Conservation (phyloP, 1,140 invertebrate species). For the Trichomalopsis sarcophagae region DNA sequence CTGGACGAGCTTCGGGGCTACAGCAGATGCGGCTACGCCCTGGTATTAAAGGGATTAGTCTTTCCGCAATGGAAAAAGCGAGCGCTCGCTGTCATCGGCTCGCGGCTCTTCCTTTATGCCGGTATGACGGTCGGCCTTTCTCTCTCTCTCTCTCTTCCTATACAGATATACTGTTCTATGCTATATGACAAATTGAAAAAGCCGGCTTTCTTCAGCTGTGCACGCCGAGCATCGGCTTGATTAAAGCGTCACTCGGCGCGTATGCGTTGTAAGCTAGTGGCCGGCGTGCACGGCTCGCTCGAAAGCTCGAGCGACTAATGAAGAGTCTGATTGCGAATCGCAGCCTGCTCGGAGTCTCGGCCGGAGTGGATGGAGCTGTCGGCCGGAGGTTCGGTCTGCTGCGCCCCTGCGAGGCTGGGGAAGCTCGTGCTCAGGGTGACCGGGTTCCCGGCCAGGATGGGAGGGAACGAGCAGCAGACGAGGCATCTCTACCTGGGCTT, state of each 20-base stretch:
- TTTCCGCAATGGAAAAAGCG: conserved; percentile 82
- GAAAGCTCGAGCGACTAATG: too few species aligned
- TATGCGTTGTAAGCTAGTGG: too few species aligned
- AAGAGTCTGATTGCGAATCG: not conserved
- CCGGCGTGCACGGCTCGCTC: too few species aligned
- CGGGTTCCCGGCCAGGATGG: conserved; percentile 68
- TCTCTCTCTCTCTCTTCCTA: too few species aligned
- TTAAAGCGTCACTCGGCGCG: too few species aligned
- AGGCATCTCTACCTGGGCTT: conserved; percentile 79
- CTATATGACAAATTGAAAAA: not conserved
- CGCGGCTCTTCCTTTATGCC: conserved; percentile 78
- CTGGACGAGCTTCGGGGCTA: conserved; percentile 71
- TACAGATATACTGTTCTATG: too few species aligned
- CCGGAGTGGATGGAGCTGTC: conserved; percentile 73
- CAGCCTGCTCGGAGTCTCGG: conserved; percentile 66
- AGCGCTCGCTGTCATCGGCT: conserved; percentile 77
- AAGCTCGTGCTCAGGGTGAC: conserved; percentile 73
- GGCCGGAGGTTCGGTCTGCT: conserved; percentile 67
- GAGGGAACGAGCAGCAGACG: conserved; percentile 56
- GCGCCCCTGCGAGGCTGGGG: conserved; percentile 71
- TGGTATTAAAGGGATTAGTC: conserved; percentile 81
- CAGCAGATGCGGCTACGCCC: conserved; percentile 77
- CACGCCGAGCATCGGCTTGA: too few species aligned
- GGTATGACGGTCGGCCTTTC: conserved; percentile 66
- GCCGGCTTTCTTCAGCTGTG: too few species aligned